phyloP scores from a whole-genome alignment of 2,888 invertebrate species.

The Oscheius sp. region DNA sequence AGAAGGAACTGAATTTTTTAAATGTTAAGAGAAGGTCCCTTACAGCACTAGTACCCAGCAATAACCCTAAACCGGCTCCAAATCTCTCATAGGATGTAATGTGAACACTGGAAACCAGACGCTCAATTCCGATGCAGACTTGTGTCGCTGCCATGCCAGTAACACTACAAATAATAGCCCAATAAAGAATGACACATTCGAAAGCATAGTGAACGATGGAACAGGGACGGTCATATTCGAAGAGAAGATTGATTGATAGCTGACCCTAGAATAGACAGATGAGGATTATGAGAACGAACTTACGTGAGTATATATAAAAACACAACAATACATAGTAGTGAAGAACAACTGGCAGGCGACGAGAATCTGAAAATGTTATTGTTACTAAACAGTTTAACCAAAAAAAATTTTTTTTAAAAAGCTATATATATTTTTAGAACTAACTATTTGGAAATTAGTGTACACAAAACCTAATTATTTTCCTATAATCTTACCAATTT shows the following conservation, averaged over 20 bases:
- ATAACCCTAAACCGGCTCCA: background rate
- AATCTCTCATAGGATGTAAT: conserved; percentile 12
- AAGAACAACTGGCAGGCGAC: conserved; percentile 9
- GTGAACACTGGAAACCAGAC: conserved; percentile 6
- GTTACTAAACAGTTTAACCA: background rate
- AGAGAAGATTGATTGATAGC: conserved; percentile 8
- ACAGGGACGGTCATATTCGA: conserved; percentile 1
- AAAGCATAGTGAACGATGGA: conserved; percentile 9
- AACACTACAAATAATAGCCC: background rate
- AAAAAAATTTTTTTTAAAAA: background rate
- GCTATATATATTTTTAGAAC: background rate
- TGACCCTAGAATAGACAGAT: background rate
- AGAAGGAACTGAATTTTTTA: background rate
- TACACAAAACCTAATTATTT: no score
- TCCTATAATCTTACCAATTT: no score
- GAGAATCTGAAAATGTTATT: conserved; percentile 1
- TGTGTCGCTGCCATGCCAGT: conserved; percentile 19
- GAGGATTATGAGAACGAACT: background rate
- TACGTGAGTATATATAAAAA: conserved; percentile 23
- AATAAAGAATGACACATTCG: conserved; percentile 14
- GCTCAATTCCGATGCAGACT: conserved; percentile 20
- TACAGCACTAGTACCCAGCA: background rate
- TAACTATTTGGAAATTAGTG: background rate
- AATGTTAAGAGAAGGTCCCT: background rate
- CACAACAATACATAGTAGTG: conserved; percentile 16